Evolutionary conservation across 2,797 vertebrate species (phyloP).

Genomic region (Bothrops alternatus): DNA sequence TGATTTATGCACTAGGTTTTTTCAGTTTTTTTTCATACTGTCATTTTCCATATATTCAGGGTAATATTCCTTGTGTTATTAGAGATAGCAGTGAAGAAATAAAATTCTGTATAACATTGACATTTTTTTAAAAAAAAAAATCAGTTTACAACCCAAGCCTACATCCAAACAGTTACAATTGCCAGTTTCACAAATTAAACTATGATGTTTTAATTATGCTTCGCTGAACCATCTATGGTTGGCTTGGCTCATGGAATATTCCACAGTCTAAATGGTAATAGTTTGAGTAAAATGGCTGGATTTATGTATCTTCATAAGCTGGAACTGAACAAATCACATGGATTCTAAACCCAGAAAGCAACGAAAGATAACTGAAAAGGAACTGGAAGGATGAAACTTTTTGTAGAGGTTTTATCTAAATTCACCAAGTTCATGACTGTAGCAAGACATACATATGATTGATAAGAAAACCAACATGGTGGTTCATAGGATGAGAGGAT

Average conservation of each 20-base stretch:
- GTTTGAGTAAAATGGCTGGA: not conserved
- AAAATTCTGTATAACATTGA: not conserved
- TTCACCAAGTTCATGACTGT: not conserved
- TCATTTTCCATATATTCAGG: not conserved
- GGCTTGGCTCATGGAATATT: not conserved
- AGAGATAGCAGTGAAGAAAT: not conserved
- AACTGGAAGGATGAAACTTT: not conserved
- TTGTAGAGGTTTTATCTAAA: not conserved
- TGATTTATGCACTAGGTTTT: not conserved
- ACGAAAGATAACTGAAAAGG: not conserved
- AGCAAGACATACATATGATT: not conserved
- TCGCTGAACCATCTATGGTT: not conserved
- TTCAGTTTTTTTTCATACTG: not conserved
- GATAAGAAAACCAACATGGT: not conserved
- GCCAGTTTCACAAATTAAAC: not conserved
- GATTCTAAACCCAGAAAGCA: not conserved
- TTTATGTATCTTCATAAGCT: not conserved
- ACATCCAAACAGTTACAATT: not conserved
- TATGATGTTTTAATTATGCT: not conserved
- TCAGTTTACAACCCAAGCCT: not conserved
- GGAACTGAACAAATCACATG: not conserved
- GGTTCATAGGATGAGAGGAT: not conserved
- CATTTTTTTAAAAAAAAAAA: not conserved
- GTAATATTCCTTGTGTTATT: not conserved
- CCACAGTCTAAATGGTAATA: not conserved